Evolutionary conservation across 2,113 vertebrate genomes (phyloP).

Genomic region (Seriola rivoliana): DNA sequence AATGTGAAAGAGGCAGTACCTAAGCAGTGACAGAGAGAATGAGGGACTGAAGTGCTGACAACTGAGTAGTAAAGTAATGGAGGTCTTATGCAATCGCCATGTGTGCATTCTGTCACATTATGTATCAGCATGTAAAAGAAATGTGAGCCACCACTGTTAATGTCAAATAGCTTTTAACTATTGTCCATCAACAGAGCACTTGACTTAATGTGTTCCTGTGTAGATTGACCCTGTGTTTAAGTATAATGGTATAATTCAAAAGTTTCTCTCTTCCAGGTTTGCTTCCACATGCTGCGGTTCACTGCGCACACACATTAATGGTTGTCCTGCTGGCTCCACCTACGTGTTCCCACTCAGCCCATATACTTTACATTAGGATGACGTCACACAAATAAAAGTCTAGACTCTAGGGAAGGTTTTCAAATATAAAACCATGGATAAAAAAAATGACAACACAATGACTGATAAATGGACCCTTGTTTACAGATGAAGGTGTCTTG

Average conservation of each 20-base stretch:
- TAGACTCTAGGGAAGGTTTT: neutral
- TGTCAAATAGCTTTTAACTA: slow-evolving; percentile 12
- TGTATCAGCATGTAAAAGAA: slow-evolving; percentile 15
- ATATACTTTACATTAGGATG: neutral
- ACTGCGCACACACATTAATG: neutral
- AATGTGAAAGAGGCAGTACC: neutral
- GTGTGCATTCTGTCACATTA: neutral
- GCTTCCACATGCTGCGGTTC: neutral
- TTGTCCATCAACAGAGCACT: slow-evolving; percentile 13
- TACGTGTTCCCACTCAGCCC: neutral
- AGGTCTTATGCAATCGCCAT: neutral
- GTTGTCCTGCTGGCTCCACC: neutral
- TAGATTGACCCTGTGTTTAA: slow-evolving; percentile 5
- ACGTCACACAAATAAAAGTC: neutral
- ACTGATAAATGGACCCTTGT: neutral
- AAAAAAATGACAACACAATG: neutral
- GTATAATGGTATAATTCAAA: neutral
- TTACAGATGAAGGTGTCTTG: neutral
- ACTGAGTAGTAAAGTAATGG: neutral
- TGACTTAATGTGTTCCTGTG: slow-evolving; percentile 18
- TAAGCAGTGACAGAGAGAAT: neutral
- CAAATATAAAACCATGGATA: neutral
- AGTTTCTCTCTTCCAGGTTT: neutral
- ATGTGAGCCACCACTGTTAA: neutral
- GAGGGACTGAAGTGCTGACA: neutral